These are phyloP conservation scores for Cherax destructor DNA, from an alignment of 1,140 invertebrate genomes.

Conservation along the genomic window DNA sequence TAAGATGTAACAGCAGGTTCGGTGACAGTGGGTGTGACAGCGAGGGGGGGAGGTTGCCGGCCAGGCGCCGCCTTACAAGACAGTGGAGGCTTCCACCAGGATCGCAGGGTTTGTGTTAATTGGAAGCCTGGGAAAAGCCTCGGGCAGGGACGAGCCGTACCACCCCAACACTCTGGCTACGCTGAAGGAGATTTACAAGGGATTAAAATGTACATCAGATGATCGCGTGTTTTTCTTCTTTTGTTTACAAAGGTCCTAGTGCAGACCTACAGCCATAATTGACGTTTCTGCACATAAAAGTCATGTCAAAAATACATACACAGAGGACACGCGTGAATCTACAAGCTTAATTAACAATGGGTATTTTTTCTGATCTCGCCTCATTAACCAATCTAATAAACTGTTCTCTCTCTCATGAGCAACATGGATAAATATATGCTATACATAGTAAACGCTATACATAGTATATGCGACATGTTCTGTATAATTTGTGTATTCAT, in stretches of 20 bases:
- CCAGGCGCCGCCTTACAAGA: not conserved
- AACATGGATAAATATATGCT: slow-evolving; percentile 30
- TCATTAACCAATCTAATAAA: slow-evolving; percentile 10
- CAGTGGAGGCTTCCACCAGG: not conserved
- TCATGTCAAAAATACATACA: slow-evolving; percentile 33
- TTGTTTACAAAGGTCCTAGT: not conserved
- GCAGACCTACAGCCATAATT: not conserved
- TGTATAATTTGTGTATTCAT: slow-evolving; percentile 37
- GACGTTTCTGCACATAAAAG: slow-evolving; percentile 11
- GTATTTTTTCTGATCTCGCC: not conserved
- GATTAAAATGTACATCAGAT: slow-evolving; percentile 19
- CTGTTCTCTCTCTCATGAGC: not conserved
- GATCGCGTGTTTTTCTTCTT: not conserved
- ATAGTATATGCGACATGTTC: slow-evolving; percentile 1
- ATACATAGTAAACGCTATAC: slow-evolving; percentile 21
- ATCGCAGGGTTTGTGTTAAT: not conserved
- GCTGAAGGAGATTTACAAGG: not conserved
- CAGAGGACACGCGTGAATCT: slow-evolving; percentile 24
- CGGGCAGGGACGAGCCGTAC: not conserved
- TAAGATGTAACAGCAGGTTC: slow-evolving; percentile 6
- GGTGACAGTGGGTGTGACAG: not conserved
- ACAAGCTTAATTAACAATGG: slow-evolving; percentile 42
- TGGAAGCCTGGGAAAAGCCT: not conserved
- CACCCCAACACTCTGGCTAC: not conserved
- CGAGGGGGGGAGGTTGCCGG: too few relatives aligned